Evolutionary conservation across 1,140 invertebrate species (phyloP), one percentile per base, ranked within the genome.

Genomic region (Portunus trituberculatus): DNA sequence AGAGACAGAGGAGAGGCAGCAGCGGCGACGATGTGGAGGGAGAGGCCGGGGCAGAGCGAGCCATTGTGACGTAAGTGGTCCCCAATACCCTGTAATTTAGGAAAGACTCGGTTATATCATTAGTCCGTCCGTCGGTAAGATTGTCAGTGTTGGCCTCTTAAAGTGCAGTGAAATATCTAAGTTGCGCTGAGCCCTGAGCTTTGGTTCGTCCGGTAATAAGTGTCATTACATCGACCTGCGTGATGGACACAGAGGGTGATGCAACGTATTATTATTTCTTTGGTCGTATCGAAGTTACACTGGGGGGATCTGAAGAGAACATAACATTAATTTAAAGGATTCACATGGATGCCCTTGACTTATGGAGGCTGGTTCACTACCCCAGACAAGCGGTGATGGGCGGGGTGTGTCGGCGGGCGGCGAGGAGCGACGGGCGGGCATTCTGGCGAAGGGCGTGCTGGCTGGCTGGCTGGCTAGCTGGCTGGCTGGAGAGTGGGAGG

Each of bases 31-130:
- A 59, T 4, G 46, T 14, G 48, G 89, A 59, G 46, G 48, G 89
- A 45, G 92, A 48, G 83, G 46, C 52, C 6, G 45, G 52, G 82
- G n/a, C 76, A 93, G 32, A 93, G 8, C 10, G 32, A 86, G n/a
- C 82, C 92, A 83, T 86, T 83, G 92, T 93, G 45, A 86, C 76
- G 84, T 93, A 93, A 93, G 92, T 88, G 92, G 45, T 86, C 28
- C 83, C 83, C 83, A 93, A 93, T 93, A 88, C 84, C 92, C 92
- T 93, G 83, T 52, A 93, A 93, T 93, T 88, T 87, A 52, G 39
- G 46, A 93, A 93, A 93, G 84, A 93, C 29, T n/a, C 46, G 28
- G 92, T 93, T 93, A 59, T 59, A 93, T 93, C 92, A 93, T 93
- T 84, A 83, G 83, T 93, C 92, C 29, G 92, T 83, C 92, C 59